Base-by-base conservation (phyloP, 1,140 invertebrate species). In the Drosophila asahinai region DNA sequence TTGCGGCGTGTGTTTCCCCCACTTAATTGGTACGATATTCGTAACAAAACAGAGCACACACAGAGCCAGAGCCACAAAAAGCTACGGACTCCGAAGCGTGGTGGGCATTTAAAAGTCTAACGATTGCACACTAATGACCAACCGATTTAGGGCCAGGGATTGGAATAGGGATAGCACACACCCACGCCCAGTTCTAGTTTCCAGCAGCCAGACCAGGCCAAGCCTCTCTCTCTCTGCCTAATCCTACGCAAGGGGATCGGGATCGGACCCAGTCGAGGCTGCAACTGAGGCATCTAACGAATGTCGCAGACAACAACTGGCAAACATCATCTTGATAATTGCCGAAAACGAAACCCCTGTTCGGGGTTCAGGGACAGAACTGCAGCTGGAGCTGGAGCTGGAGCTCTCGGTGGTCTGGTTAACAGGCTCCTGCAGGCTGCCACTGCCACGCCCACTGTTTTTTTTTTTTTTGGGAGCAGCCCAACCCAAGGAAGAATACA, bases 251-350 rank as follows among this genome's bases (percentile, higher is more conserved):
- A 78, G 40, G 25, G 51, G 33, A 58, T 48, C 71, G 40, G 25
- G 12, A 27, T 30, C 45, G 45, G 27, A 22, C 5, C 27, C 5
- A 38, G 61, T 67, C 30, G 36, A 27, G 47, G 15, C 62, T 25
- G 40, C 19, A 72, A 72, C 70, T 61, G 54, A 68, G 55, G 81
- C 60, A 54, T 90, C 84, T 87, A 87, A 87, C 84, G 81, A 87
- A 84, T 89, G 81, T 89, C 84, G 73, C 52, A 74, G 70, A 83
- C 75, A 87, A 78, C 76, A 65, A 80, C 77, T 48, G 77, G 77
- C 83, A 77, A 61, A 63, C 86, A 89, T 84, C 86, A 89, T 89
- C 86, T 89, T 90, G 86, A 89, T 89, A 89, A 90, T 82, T 89
- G 86, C 75, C 79, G 71, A 81, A 90, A 89, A 86, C 71, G 78